A percentile compares a stretch with the other conserved stretches of the same genome.
phyloP scores from a whole-genome alignment of 30 jellyfish, hydroid and myxozoan genomes.

The Turritopsis dohrnii region DNA sequence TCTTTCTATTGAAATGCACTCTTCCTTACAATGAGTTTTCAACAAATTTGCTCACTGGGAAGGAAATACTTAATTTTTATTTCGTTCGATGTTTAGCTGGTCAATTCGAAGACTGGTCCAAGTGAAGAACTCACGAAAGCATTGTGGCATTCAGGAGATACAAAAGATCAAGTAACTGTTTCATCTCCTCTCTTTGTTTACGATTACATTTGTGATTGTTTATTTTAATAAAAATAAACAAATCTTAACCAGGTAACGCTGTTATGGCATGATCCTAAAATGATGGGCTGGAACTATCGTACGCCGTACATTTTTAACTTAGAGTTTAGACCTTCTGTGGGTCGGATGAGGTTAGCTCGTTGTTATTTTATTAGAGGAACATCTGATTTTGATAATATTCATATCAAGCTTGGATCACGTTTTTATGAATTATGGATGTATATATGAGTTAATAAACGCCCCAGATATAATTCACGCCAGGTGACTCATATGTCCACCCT shows the following conservation, averaged over 20 bases:
- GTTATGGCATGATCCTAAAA: conserved; percentile 81
- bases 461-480: too few species aligned
- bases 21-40: too few species aligned
- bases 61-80: too few species aligned
- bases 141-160: conserved; percentile 77
- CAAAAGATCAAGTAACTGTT: conserved; percentile 56
- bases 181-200: neutral
- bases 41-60: too few species aligned
- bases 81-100: conserved; percentile 62
- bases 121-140: conserved; percentile 59
- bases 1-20: too few species aligned
- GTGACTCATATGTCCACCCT: too few species aligned
- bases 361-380: too few species aligned
- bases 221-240: neutral
- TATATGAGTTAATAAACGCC: too few species aligned
- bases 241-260: conserved; percentile 37
- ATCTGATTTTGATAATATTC: too few species aligned
- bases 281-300: conserved; percentile 84
- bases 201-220: neutral
- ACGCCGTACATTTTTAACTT: conserved; percentile 67
- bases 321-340: conserved; percentile 81
- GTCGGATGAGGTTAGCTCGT: conserved; percentile 71
- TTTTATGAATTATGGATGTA: too few species aligned
- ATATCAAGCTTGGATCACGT: too few species aligned
- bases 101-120: conserved; percentile 63